Evolutionary conservation across 2,797 vertebrate genomes (phyloP).

Genomic region (Chaetodon trifasciatus): DNA sequence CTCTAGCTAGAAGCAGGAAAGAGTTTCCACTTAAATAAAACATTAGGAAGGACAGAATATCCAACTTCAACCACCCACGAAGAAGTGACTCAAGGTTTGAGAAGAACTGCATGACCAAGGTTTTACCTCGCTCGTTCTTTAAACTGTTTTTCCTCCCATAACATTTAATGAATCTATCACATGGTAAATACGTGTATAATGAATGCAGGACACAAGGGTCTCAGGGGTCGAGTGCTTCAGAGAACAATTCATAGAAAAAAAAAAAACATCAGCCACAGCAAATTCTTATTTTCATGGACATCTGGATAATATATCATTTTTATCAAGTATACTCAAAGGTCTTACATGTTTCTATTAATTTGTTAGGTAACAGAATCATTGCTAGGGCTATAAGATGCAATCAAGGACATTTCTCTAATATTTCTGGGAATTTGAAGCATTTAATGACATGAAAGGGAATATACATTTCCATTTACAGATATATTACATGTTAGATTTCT

Average conservation of each 20-base stretch:
- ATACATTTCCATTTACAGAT: neutral
- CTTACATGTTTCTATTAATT: neutral
- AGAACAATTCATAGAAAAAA: neutral
- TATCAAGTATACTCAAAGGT: neutral
- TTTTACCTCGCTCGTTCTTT: too few relatives aligned
- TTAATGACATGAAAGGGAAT: neutral
- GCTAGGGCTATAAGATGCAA: too few relatives aligned
- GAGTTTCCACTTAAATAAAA: constrained; percentile 20
- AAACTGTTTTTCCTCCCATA: too few relatives aligned
- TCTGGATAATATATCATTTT: neutral
- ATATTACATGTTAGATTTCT: neutral
- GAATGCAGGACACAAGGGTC: neutral
- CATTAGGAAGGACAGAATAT: neutral
- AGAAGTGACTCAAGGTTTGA: neutral
- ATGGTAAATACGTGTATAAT: neutral
- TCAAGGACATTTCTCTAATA: neutral
- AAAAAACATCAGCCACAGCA: neutral
- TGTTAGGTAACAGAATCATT: neutral
- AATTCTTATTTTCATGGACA: neutral
- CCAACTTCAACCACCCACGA: neutral
- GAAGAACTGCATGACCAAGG: neutral
- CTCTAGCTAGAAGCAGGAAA: neutral
- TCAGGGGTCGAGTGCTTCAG: neutral
- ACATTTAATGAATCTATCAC: too few relatives aligned
- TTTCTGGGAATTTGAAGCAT: neutral